phyloP scores from a whole-genome alignment of 1,140 invertebrate species.

The Drosophila lini region DNA sequence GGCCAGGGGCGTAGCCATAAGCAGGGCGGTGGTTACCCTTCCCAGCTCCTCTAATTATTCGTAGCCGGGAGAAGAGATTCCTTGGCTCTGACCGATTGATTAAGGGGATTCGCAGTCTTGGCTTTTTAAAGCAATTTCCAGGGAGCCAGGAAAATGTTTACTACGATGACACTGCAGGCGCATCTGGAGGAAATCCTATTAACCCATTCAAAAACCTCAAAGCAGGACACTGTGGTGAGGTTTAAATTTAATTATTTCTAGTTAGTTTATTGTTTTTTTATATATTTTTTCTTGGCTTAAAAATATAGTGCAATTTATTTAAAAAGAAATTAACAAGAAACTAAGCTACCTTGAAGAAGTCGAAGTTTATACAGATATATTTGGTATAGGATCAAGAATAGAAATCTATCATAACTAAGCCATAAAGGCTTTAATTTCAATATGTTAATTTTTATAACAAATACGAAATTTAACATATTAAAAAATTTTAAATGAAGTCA shows the following conservation, averaged over 20 bases:
- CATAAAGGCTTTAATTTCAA: not conserved
- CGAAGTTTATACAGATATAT: not conserved
- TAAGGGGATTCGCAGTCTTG: conserved; percentile 10
- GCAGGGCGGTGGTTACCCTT: not conserved
- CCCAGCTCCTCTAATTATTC: conserved; percentile 24
- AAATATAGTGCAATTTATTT: not conserved
- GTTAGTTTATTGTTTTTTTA: not conserved
- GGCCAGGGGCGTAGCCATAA: conserved; percentile 19
- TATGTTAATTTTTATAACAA: too few relatives aligned
- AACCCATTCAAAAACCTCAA: not conserved
- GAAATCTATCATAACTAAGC: not conserved
- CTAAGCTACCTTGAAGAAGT: not conserved
- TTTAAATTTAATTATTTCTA: not conserved
- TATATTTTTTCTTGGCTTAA: not conserved
- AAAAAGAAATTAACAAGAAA: not conserved
- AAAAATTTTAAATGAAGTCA: too few relatives aligned
- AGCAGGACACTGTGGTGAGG: conserved; percentile 16
- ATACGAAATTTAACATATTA: too few relatives aligned
- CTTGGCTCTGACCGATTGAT: conserved; percentile 28
- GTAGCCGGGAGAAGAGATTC: conserved; percentile 3
- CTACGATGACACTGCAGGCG: not conserved
- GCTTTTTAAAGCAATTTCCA: conserved; percentile 21
- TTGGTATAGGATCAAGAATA: accelerated
- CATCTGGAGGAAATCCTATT: not conserved
- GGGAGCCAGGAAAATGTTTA: conserved; percentile 12